Evolutionary conservation across 2,113 vertebrate species (phyloP).

Genomic region (Hypocryptadius cinnamomeus): DNA sequence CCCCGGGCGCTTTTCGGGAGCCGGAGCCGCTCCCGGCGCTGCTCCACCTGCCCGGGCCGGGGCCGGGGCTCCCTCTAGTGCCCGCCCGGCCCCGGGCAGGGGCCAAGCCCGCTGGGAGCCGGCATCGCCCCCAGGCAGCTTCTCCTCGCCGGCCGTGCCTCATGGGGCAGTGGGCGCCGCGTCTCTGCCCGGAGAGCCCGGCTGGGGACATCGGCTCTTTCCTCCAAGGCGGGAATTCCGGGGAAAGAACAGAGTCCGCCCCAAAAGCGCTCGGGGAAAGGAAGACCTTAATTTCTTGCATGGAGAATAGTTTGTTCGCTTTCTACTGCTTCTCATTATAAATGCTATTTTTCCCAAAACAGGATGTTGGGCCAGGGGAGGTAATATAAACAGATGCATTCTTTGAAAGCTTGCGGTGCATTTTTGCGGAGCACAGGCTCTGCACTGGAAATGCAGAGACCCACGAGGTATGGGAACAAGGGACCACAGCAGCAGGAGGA

Average conservation of each 20-base stretch:
- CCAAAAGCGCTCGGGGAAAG: background rate
- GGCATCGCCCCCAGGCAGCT: background rate
- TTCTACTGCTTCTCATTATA: background rate
- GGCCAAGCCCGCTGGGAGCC: background rate
- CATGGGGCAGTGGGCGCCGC: background rate
- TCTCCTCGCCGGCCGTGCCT: too few species aligned
- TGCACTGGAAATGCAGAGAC: background rate
- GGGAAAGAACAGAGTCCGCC: background rate
- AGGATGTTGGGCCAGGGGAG: constrained; percentile 12
- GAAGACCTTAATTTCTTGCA: background rate
- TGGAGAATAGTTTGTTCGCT: background rate
- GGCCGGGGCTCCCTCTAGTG: constrained; percentile 65
- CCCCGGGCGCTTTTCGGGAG: accelerated
- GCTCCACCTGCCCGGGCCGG: background rate
- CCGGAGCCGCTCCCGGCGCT: background rate
- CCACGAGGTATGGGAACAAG: background rate
- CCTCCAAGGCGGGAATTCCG: background rate
- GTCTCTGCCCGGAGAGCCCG: background rate
- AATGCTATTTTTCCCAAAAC: constrained; percentile 6
- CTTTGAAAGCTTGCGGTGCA: background rate
- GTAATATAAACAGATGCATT: constrained; percentile 31
- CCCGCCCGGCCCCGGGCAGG: background rate
- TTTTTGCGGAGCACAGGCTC: background rate
- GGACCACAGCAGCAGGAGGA: background rate
- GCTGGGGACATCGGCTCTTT: accelerated